phyloP scores from a whole-genome alignment of 2,113 vertebrate species.

The Danionella cerebrum region DNA sequence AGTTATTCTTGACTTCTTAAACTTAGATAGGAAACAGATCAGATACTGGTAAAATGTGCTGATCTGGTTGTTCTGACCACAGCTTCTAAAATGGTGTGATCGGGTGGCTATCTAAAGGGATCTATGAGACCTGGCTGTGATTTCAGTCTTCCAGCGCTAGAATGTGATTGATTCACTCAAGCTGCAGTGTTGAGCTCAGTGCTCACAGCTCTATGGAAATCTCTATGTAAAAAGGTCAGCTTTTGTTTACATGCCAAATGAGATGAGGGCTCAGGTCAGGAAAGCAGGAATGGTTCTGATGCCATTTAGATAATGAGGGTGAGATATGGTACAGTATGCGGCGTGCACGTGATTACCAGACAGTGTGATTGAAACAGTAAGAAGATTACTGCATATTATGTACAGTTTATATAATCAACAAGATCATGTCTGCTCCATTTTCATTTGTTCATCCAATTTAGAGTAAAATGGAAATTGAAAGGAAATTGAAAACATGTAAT shows the following conservation, averaged over 20 bases:
- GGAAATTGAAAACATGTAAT: no score
- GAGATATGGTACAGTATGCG: neutral
- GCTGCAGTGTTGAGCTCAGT: neutral
- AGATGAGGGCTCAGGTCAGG: neutral
- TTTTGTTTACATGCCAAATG: neutral
- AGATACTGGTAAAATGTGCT: constrained; percentile 49
- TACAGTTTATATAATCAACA: no score
- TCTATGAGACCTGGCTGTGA: constrained; percentile 45
- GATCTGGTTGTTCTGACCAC: constrained; percentile 44
- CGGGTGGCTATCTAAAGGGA: constrained; percentile 49
- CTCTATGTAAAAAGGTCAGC: neutral
- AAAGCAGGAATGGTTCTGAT: neutral
- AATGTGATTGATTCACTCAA: constrained; percentile 14
- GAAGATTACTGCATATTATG: neutral
- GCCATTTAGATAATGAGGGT: neutral
- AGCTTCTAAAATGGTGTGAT: constrained; percentile 40
- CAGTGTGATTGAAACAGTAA: neutral
- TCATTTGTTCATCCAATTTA: no score
- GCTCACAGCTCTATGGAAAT: neutral
- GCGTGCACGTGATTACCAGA: neutral
- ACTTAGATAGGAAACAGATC: constrained; percentile 4
- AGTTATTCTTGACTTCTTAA: no score
- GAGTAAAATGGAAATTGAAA: no score
- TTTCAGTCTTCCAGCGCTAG: constrained; percentile 57
- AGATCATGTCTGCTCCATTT: no score